Evolutionary conservation across 2,113 vertebrate genomes (phyloP).

Genomic region (Entelurus aequoreus): DNA sequence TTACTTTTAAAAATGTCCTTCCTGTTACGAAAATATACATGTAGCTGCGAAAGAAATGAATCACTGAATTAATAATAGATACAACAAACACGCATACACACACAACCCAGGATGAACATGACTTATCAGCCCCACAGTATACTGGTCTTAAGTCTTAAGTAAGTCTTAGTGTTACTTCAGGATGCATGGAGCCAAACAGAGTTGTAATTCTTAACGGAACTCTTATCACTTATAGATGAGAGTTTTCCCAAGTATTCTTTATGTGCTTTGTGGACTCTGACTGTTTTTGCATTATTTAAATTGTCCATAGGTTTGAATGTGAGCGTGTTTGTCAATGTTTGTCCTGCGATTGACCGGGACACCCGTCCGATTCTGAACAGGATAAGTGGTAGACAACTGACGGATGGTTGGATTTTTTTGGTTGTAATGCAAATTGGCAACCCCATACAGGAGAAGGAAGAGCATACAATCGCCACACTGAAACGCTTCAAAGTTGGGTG

Average conservation of each 20-base stretch:
- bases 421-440: too few relatives aligned
- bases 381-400: too few relatives aligned
- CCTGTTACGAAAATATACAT: neutral
- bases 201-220: neutral
- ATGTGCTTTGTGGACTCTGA: neutral
- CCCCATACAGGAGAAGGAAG: too few relatives aligned
- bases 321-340: too few relatives aligned
- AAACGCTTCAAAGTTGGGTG: too few relatives aligned
- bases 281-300: too few relatives aligned
- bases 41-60: conserved; percentile 29
- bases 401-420: too few relatives aligned
- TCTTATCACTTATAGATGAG: neutral
- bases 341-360: too few relatives aligned
- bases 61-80: conserved; percentile 21
- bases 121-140: neutral
- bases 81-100: neutral
- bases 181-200: neutral
- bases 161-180: neutral
- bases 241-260: neutral
- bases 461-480: too few relatives aligned
- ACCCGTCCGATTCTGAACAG: too few relatives aligned
- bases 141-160: neutral
- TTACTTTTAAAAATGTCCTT: conserved; percentile 11
- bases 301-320: too few relatives aligned
- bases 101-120: neutral